Evolutionary conservation across 2,113 vertebrate genomes (phyloP), one percentile per base, ranked within the genome.

Genomic region (Trochalopteron elliotii): DNA sequence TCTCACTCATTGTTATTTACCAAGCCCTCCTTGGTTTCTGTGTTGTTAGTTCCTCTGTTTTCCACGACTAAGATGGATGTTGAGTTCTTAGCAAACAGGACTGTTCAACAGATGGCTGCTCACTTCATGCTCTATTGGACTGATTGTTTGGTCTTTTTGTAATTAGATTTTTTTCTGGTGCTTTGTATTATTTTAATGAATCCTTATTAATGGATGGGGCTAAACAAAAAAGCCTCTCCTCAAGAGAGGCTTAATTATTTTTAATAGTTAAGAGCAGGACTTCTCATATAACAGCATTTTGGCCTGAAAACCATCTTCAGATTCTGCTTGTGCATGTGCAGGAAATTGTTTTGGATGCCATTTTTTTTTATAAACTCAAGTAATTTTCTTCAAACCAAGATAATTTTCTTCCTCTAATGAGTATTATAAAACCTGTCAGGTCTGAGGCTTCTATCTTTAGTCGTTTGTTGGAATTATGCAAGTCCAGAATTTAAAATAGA

Each of bases 171-270:
- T 89, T 89, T 96, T 87, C 88, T 95, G 80, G 75, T 87, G 83
- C 89, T 96, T 95, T 92, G 83, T 95, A 92, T 93, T 95, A 94
- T 96, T 96, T 95, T 97, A 97, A 97, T 96, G 85, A 97, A 76
- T 80, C 64, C 61, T 94, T 94, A 95, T 89, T 93, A 96, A 91
- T 94, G 72, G 60, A 90, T 92, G 52, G 35, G 44, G 16, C 60
- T 87, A 96, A 92, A 93, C 78, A 90, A 92, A 94, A 63, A 86
- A 82, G 55, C 37, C 52, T 97, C 72, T 87, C 56, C 67, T 83
- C 92, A 37, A 95, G 74, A 88, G 53, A n/a, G n/a, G n/a, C n/a
- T n/a, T 52, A 78, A 90, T 3, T 3, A 87, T 80, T 77, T 91
- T 68, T 81, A 94, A 84, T 52, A 69, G 53, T 90, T 87, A 88